These are phyloP conservation scores for Cryptocephalus moraei DNA, from an alignment of 2,888 invertebrate genomes.

Conservation along the genomic window DNA sequence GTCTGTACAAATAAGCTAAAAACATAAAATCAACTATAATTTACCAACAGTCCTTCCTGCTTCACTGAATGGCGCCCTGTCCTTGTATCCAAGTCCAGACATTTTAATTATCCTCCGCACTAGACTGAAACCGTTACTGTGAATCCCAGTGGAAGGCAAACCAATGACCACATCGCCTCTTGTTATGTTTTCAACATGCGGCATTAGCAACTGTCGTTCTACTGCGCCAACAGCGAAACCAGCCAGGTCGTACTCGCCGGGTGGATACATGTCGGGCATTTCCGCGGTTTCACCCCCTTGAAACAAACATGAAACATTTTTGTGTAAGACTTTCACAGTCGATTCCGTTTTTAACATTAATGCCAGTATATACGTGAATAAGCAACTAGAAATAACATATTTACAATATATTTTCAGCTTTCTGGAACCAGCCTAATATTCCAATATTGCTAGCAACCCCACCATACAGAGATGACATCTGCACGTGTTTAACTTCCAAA, in stretches of 20 bases:
- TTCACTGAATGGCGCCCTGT: constrained; percentile 62
- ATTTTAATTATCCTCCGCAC: constrained; percentile 69
- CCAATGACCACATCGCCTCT: constrained; percentile 77
- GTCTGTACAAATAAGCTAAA: not conserved
- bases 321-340: not conserved
- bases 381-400: too few species aligned
- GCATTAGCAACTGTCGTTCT: constrained; percentile 61
- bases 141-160: constrained; percentile 81
- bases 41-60: constrained; percentile 61
- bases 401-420: too few species aligned
- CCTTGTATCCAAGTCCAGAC: constrained; percentile 52
- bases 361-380: too few species aligned
- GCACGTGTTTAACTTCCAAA: too few species aligned
- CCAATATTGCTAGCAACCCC: too few species aligned
- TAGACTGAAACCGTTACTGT: constrained; percentile 90
- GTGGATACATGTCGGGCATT: constrained; percentile 89
- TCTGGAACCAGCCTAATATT: too few species aligned
- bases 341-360: too few species aligned
- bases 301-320: constrained; percentile 9
- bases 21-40: constrained; percentile 9
- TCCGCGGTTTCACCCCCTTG: constrained; percentile 92
- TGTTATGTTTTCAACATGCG: constrained; percentile 53
- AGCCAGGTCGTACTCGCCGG: constrained; percentile 87
- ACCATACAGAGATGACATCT: too few species aligned
- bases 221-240: constrained; percentile 94